These are phyloP conservation scores for Gisinianus flammeolus DNA, from an alignment of 2,888 invertebrate genomes.

Conservation along the genomic window DNA sequence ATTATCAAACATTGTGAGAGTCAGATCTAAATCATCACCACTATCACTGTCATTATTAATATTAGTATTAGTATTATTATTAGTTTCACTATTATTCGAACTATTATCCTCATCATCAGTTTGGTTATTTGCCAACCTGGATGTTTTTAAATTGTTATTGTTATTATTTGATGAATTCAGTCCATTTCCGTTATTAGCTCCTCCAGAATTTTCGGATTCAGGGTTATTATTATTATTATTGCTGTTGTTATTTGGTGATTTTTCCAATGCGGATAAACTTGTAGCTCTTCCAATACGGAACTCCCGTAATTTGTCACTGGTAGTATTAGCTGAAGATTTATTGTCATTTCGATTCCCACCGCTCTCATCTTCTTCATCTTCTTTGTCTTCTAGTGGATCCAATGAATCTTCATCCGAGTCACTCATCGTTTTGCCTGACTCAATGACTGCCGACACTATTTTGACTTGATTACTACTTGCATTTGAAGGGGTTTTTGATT, in stretches of 20 bases:
- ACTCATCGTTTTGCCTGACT: constrained; percentile 35
- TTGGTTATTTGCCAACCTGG: not conserved
- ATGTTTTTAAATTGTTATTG: not conserved
- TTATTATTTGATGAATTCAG: no score
- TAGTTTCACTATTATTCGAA: not conserved
- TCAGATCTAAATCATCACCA: constrained; percentile 45
- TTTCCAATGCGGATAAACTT: constrained; percentile 52
- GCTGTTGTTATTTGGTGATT: constrained; percentile 43
- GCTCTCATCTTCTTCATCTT: not conserved
- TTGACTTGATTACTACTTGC: constrained; percentile 21
- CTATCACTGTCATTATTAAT: constrained; percentile 20
- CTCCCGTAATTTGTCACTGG: no score
- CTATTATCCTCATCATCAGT: not conserved
- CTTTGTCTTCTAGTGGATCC: constrained; percentile 34
- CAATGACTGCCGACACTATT: constrained; percentile 29
- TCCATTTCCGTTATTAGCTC: no score
- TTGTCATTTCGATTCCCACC: constrained; percentile 38
- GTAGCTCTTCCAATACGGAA: constrained; percentile 52
- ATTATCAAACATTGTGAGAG: constrained; percentile 21
- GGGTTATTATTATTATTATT: constrained; percentile 2
- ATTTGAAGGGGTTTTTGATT: not conserved
- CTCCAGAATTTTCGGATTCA: no score
- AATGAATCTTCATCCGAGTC: constrained; percentile 30
- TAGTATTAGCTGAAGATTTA: constrained; percentile 40
- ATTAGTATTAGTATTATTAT: not conserved